Percentiles rank a stretch among this genome's conserved stretches.
Conservation (phyloP, 2,113 vertebrate genomes). For the Ochotona curzoniae region DNA sequence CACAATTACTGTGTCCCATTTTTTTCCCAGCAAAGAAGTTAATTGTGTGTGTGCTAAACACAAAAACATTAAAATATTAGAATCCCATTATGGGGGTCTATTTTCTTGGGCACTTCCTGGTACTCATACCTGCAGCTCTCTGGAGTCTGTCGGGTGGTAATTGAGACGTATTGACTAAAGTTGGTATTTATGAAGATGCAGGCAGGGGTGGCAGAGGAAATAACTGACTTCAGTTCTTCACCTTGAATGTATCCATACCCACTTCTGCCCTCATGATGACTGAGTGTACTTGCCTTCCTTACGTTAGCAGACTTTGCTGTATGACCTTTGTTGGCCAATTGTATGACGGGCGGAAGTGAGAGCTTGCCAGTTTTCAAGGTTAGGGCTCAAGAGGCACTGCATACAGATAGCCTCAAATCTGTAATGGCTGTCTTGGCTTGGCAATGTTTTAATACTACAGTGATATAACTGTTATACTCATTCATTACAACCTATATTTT, state of each 20-base stretch:
- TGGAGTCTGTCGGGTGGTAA: neutral
- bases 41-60: constrained; percentile 41
- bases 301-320: neutral
- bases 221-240: constrained; percentile 25
- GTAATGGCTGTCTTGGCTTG: neutral
- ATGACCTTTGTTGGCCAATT: neutral
- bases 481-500: neutral
- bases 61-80: constrained; percentile 38
- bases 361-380: neutral
- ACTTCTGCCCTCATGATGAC: neutral
- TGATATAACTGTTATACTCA: neutral
- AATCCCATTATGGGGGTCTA: neutral
- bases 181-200: constrained; percentile 41
- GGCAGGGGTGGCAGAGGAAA: constrained; percentile 16
- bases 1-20: neutral
- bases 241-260: neutral
- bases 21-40: constrained; percentile 41
- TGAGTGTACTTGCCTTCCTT: neutral
- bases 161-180: constrained; percentile 52
- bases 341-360: neutral
- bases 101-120: constrained; percentile 35
- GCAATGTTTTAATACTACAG: neutral
- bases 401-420: neutral
- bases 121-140: neutral
- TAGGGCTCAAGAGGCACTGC: neutral